phyloP scores from a whole-genome alignment of 2,888 invertebrate genomes.

The Celastrina argiolus region DNA sequence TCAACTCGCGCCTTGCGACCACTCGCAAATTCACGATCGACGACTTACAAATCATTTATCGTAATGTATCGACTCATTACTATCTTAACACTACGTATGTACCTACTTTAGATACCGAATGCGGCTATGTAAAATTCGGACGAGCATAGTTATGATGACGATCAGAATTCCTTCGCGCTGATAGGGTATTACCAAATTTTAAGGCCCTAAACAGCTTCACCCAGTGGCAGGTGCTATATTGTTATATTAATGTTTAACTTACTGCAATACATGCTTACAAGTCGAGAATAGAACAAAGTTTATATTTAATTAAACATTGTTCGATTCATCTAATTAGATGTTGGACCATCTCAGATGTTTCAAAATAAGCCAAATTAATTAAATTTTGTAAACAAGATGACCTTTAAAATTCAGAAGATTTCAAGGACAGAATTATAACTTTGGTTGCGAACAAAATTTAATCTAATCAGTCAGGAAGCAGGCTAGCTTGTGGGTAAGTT shows the following conservation, averaged over 20 bases:
- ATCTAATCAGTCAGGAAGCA: neutral
- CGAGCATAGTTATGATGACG: neutral
- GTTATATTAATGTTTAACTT: too few species aligned
- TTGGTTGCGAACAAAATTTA: too few species aligned
- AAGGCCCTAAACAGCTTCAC: too few species aligned
- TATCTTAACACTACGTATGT: neutral
- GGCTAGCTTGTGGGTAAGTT: neutral
- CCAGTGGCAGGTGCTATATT: too few species aligned
- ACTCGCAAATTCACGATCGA: constrained; percentile 47
- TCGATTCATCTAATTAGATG: too few species aligned
- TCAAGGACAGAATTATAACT: neutral
- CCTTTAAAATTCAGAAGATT: neutral
- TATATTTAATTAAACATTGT: too few species aligned
- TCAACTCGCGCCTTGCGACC: constrained; percentile 55
- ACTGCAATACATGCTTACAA: too few species aligned
- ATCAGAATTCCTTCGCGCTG: neutral
- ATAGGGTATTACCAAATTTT: neutral
- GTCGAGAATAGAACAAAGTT: too few species aligned
- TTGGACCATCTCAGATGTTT: neutral
- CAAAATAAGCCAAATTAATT: neutral
- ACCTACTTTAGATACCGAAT: neutral
- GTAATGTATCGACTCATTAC: constrained; percentile 10
- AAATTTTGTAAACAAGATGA: neutral
- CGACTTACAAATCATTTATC: constrained; percentile 29
- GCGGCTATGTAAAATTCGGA: neutral